phyloP scores from a whole-genome alignment of 1,140 invertebrate genomes.

The Diplogasteroides magnus region DNA sequence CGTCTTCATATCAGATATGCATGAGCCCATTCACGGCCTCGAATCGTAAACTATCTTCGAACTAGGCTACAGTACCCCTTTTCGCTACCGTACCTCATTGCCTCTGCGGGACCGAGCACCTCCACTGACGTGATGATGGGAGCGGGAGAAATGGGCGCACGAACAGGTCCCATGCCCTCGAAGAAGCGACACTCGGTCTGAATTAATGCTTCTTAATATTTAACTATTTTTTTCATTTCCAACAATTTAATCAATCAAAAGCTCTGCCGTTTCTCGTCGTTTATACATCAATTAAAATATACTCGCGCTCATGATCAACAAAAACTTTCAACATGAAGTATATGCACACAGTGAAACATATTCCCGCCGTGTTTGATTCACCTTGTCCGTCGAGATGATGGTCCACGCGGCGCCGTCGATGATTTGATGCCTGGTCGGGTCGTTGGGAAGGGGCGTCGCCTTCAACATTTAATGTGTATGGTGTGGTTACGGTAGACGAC shows the following conservation, averaged over 20 bases:
- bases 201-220: no score
- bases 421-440: constrained; percentile 97
- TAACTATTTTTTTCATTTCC: no score
- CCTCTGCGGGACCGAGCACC: constrained; percentile 62
- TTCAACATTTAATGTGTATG: no score
- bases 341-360: no score
- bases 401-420: constrained; percentile 99
- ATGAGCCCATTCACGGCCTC: background rate
- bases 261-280: no score
- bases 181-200: constrained; percentile 93
- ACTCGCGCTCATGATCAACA: no score
- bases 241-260: no score
- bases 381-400: constrained; percentile 96
- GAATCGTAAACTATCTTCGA: background rate
- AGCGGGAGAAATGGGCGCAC: constrained; percentile 88
- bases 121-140: constrained; percentile 88
- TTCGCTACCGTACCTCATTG: constrained; percentile 62
- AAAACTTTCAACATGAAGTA: no score
- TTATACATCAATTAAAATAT: no score
- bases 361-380: no score
- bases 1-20: background rate
- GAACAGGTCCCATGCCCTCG: constrained; percentile 96
- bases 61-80: background rate
- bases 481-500: no score
- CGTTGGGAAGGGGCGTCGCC: constrained; percentile 79